Evolutionary conservation across 1,140 invertebrate genomes (phyloP).

Genomic region (Cydia fagiglandana): DNA sequence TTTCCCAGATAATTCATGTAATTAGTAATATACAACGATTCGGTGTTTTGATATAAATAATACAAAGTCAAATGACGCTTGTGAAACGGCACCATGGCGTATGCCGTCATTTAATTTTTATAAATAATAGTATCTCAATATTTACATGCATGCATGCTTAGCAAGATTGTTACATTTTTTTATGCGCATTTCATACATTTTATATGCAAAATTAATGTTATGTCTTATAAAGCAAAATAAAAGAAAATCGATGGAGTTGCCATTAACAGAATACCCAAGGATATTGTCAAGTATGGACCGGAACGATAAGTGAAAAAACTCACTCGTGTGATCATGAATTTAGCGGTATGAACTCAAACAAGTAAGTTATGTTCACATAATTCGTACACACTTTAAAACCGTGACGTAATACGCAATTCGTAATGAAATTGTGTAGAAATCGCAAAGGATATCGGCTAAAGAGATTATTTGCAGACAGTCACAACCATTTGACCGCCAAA

Average conservation of each 20-base stretch:
- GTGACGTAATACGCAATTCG: not conserved
- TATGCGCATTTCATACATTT: not conserved
- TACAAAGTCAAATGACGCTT: too few species aligned
- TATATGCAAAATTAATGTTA: not conserved
- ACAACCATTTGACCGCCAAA: too few species aligned
- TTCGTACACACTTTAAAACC: slow-evolving; percentile 1
- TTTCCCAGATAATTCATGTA: not conserved
- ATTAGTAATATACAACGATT: not conserved
- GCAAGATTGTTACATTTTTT: not conserved
- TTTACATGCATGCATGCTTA: too few species aligned
- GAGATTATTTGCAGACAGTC: not conserved
- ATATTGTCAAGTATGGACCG: not conserved
- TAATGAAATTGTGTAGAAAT: not conserved
- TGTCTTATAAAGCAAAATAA: not conserved
- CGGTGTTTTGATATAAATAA: too few species aligned
- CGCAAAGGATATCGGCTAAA: not conserved
- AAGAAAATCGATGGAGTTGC: not conserved
- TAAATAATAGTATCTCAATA: not conserved
- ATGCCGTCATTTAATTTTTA: too few species aligned
- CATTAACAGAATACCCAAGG: not conserved
- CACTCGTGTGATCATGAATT: not conserved
- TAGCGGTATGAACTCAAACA: slow-evolving; percentile 4
- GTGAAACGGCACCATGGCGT: too few species aligned
- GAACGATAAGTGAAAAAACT: not conserved
- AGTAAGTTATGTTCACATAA: not conserved